A percentile compares a stretch with the other conserved stretches of the same genome.
Conservation (phyloP, 1,140 invertebrate genomes). For the Protaetia brevitarsis region DNA sequence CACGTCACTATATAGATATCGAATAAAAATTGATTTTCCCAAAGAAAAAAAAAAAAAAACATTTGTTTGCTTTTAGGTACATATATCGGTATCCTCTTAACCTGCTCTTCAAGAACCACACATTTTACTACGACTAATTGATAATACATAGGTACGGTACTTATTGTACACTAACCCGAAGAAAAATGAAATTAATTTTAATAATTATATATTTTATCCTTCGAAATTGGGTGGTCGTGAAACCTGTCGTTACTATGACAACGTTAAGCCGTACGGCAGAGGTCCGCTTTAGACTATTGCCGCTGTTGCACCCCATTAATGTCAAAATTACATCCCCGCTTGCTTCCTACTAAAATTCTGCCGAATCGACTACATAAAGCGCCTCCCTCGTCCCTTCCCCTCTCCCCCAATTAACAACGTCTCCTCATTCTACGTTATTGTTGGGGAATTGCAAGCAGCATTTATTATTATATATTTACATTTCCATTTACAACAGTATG, state of each 20-base stretch:
- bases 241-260: constrained; percentile 19
- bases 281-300: constrained; percentile 13
- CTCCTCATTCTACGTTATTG: neutral
- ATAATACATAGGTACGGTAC: too few species aligned
- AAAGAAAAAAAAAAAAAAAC: neutral
- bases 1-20: too few species aligned
- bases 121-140: too few species aligned
- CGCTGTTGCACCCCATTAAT: constrained; percentile 15
- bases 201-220: constrained; percentile 13
- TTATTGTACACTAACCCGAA: too few species aligned
- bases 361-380: neutral
- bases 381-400: too few species aligned
- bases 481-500: too few species aligned
- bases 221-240: neutral
- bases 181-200: neutral
- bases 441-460: neutral
- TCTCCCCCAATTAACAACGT: neutral
- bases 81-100: too few species aligned
- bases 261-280: constrained; percentile 9
- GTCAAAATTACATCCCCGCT: constrained; percentile 8
- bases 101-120: too few species aligned
- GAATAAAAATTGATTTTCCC: too few species aligned
- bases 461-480: too few species aligned
- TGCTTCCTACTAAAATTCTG: neutral
- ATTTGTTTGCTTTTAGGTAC: too few species aligned